phyloP scores from a whole-genome alignment of 2,113 vertebrate genomes.

The Anarhynchus alexandrinus region DNA sequence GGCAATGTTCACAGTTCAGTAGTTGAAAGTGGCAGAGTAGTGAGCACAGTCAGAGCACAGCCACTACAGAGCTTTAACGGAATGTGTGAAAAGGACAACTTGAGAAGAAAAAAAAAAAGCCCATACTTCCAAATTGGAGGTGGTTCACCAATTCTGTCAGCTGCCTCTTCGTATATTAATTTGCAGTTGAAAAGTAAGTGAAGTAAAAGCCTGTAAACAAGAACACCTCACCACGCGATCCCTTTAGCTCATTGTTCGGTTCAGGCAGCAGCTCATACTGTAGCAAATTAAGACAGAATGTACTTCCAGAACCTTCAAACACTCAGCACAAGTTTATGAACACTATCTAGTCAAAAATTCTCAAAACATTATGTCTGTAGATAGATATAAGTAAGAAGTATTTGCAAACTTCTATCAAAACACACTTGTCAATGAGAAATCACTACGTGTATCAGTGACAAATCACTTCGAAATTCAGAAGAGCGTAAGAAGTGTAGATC shows the following conservation, averaged over 20 bases:
- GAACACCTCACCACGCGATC: neutral
- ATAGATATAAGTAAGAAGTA: neutral
- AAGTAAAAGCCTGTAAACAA: neutral
- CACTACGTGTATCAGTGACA: neutral
- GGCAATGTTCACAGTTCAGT: accelerated
- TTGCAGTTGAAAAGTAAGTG: neutral
- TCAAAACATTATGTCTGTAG: neutral
- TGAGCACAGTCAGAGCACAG: neutral
- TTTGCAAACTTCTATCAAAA: neutral
- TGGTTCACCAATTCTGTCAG: neutral
- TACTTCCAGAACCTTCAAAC: neutral
- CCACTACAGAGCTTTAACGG: neutral
- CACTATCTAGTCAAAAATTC: neutral
- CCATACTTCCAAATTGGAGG: neutral
- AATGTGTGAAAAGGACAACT: neutral
- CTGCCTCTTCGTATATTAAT: neutral
- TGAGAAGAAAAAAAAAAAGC: no score
- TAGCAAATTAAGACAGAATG: neutral
- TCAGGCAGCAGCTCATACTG: neutral
- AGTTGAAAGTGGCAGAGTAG: neutral
- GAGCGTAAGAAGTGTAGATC: neutral
- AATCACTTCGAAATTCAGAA: neutral
- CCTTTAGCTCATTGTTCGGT: neutral
- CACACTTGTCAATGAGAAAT: neutral
- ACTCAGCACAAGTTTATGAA: neutral